Evolutionary conservation across 2,888 invertebrate species (phyloP), one percentile per base, ranked within the genome.

Genomic region (Plebejus anna): DNA sequence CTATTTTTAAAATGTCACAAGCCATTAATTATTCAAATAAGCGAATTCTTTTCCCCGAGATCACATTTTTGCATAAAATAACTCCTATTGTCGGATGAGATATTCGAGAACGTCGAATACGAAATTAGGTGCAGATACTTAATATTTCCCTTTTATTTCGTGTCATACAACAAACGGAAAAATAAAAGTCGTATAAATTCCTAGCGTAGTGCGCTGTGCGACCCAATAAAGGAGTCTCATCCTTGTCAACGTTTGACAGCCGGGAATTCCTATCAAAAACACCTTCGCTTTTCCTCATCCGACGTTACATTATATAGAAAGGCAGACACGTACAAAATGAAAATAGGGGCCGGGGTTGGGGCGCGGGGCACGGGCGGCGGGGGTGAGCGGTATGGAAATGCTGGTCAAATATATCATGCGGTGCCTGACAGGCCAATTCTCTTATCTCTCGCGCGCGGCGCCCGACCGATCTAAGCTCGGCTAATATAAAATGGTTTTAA

Each of bases 351-450:
- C 32, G 16, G 66, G 83, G 76, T 75, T 61, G 81, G 81, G 79
- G 76, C 80, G 61, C n/a, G 89, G 88, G 59, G 2, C 2, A n/a
- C 61, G 83, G 76, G 76, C 59, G 81, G 81, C 85, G 87, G 81
- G 82, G 82, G 81, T 86, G 87, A 36, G 61, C 61, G 88, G 83
- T 90, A 96, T 96, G 96, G 96, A 96, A 96, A 96, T 96, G 96
- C 96, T 96, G 96, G 96, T 96, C 96, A 96, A 96, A 97, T 97
- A 97, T 97, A 97, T 97, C 97, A 97, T 97, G 96, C 96, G 94
- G 96, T 84, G 96, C 95, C 95, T 96, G 96, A 96, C 96, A 96
- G 96, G 96, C 96, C 96, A 97, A 96, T 97, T 97, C 96, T 96
- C 96, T 96, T 96, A 96, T 96, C 96, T 96, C 90, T 87, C 89